Evolutionary conservation across 2,797 vertebrate species (phyloP).

Genomic region (Chaenodraco wilsoni): DNA sequence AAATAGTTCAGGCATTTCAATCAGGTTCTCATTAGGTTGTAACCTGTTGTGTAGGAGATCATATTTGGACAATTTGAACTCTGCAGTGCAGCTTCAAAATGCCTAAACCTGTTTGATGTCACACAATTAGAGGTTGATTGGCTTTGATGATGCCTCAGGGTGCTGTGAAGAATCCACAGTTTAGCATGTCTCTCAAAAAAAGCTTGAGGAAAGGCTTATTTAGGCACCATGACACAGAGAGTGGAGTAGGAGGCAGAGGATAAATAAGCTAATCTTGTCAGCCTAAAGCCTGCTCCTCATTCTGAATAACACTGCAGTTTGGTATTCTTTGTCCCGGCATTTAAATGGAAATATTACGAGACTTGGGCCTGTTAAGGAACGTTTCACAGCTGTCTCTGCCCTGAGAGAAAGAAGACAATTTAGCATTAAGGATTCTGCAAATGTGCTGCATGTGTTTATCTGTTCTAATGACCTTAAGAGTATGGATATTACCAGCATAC

Average conservation of each 20-base stretch:
- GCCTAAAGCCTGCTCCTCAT: conserved; percentile 73
- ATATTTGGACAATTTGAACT: conserved; percentile 35
- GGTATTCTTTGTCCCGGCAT: conserved; percentile 76
- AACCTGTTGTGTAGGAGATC: conserved; percentile 43
- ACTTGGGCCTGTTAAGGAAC: conserved; percentile 72
- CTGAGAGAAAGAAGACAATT: conserved; percentile 76
- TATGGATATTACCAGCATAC: conserved; percentile 77
- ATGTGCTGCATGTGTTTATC: conserved; percentile 80
- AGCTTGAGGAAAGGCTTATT: conserved; percentile 74
- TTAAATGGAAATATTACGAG: conserved; percentile 79
- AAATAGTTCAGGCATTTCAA: conserved; percentile 22
- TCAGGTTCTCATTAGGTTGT: conserved; percentile 36
- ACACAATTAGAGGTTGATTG: conserved; percentile 46
- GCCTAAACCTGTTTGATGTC: conserved; percentile 59
- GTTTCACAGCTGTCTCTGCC: conserved; percentile 75
- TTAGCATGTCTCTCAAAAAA: conserved; percentile 65
- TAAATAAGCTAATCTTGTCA: conserved; percentile 82
- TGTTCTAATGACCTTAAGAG: conserved; percentile 82
- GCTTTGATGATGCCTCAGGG: conserved; percentile 56
- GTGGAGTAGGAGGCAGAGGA: conserved; percentile 77
- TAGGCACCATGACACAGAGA: conserved; percentile 71
- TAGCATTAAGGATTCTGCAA: conserved; percentile 76
- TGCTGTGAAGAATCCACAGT: conserved; percentile 64
- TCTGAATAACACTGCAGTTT: conserved; percentile 74
- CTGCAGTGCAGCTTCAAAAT: conserved; percentile 46